These are phyloP conservation scores for Mesitornis unicolor DNA, from an alignment of 2,113 vertebrate species.

Conservation along the genomic window DNA sequence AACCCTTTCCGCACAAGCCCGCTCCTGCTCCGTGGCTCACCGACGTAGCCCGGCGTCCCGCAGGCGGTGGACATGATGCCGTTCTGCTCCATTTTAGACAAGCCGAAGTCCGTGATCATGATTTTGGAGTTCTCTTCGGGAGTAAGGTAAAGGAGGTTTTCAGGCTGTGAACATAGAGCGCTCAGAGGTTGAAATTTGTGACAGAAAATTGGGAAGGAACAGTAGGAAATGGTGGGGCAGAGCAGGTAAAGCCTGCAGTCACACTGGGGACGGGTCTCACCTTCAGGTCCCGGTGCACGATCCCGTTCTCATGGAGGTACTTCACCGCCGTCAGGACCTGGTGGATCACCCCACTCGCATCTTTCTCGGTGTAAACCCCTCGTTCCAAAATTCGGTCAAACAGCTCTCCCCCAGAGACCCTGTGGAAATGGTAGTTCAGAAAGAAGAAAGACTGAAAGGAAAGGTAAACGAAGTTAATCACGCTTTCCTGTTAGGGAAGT, in stretches of 20 bases:
- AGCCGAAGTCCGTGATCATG: conserved; percentile 95
- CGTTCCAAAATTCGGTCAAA: conserved; percentile 91
- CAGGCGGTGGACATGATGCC: conserved; percentile 94
- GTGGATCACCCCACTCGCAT: conserved; percentile 87
- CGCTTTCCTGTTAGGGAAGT: rapidly evolving
- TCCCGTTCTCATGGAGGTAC: conserved; percentile 90
- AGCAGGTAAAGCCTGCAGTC: neutral
- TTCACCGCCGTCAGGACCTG: conserved; percentile 90
- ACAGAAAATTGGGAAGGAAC: rapidly evolving
- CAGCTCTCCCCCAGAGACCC: conserved; percentile 92
- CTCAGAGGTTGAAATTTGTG: neutral
- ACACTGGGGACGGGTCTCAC: conserved; percentile 40
- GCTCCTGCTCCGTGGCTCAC: conserved; percentile 62
- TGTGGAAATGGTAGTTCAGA: conserved; percentile 31
- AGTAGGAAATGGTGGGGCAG: neutral
- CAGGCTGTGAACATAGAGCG: conserved; percentile 74
- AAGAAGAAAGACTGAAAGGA: neutral
- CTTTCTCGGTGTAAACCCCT: conserved; percentile 91
- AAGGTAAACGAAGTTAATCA: rapidly evolving
- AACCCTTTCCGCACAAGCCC: neutral
- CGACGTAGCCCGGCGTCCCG: conserved; percentile 92
- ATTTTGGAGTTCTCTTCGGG: conserved; percentile 91
- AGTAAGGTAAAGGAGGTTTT: conserved; percentile 91
- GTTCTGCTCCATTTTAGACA: conserved; percentile 89
- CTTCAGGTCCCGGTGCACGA: conserved; percentile 94